phyloP scores from a whole-genome alignment of 2,888 invertebrate species.

The Xanthia icteritia region DNA sequence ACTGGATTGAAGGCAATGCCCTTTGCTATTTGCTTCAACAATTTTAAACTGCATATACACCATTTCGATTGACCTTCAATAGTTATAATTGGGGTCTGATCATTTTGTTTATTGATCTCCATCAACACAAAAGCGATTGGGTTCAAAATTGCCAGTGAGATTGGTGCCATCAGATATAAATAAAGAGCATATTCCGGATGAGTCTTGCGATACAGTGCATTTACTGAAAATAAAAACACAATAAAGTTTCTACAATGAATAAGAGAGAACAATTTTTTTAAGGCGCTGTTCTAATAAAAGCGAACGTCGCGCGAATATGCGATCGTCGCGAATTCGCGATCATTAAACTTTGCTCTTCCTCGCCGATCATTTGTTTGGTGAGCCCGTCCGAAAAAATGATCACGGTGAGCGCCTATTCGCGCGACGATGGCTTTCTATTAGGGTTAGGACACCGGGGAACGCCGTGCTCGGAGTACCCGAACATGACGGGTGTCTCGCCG shows the following conservation, averaged over 20 bases:
- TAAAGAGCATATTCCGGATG: constrained; percentile 98
- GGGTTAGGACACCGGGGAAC: background rate
- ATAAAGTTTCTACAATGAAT: background rate
- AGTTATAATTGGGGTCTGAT: constrained; percentile 70
- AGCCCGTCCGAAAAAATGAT: background rate
- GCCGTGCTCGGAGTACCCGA: background rate
- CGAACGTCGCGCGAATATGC: background rate
- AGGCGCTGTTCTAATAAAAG: background rate
- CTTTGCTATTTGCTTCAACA: constrained; percentile 89
- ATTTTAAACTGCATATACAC: constrained; percentile 79
- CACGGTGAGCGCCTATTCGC: background rate
- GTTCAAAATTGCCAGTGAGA: constrained; percentile 97
- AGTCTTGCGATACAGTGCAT: constrained; percentile 95
- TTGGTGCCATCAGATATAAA: constrained; percentile 98
- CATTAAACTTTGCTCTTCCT: background rate
- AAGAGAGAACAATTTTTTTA: background rate
- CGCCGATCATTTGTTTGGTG: background rate
- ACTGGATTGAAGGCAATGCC: constrained; percentile 97
- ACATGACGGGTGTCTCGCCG: no score
- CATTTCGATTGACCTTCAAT: constrained; percentile 69
- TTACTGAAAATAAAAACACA: constrained; percentile 90
- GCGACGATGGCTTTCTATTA: background rate
- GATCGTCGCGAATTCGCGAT: background rate
- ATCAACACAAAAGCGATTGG: constrained; percentile 97
- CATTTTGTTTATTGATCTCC: constrained; percentile 93